Percentiles rank a stretch among this genome's conserved stretches.
Evolutionary conservation across 2,113 vertebrate genomes (phyloP).

Genomic region (Parus major): DNA sequence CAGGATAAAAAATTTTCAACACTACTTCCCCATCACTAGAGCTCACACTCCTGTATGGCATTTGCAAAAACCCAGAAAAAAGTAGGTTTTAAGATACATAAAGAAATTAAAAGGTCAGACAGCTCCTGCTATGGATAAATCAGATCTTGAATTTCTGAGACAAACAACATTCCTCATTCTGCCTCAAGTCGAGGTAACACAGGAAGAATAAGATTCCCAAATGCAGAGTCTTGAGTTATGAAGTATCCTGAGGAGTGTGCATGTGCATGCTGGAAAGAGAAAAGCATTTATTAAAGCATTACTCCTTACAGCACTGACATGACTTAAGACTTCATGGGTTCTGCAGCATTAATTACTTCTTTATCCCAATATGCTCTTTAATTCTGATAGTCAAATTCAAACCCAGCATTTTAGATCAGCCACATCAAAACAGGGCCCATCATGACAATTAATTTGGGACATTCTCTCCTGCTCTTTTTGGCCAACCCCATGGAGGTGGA

Average conservation of each 20-base stretch:
- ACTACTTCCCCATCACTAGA: neutral
- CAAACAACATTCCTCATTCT: conserved; percentile 73
- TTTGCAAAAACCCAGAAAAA: neutral
- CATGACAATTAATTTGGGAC: neutral
- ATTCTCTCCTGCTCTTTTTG: neutral
- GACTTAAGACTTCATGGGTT: neutral
- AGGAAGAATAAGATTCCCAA: conserved; percentile 97
- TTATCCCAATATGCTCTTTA: neutral
- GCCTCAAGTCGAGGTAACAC: conserved; percentile 91
- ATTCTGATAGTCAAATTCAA: neutral
- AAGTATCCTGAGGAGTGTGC: conserved; percentile 96
- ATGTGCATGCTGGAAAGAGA: conserved; percentile 87
- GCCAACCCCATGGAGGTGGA: neutral
- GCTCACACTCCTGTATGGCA: neutral
- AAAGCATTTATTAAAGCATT: neutral
- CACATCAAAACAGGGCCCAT: neutral
- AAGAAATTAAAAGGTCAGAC: neutral
- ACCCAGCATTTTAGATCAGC: neutral
- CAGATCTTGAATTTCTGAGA: neutral
- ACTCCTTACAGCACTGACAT: neutral
- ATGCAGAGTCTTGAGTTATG: conserved; percentile 97
- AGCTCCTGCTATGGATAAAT: conserved; percentile 10
- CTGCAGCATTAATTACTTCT: neutral
- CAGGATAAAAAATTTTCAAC: neutral
- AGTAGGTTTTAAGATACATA: neutral